These are phyloP conservation scores for Heliornis fulica DNA, from an alignment of 2,113 vertebrate species.

Conservation along the genomic window DNA sequence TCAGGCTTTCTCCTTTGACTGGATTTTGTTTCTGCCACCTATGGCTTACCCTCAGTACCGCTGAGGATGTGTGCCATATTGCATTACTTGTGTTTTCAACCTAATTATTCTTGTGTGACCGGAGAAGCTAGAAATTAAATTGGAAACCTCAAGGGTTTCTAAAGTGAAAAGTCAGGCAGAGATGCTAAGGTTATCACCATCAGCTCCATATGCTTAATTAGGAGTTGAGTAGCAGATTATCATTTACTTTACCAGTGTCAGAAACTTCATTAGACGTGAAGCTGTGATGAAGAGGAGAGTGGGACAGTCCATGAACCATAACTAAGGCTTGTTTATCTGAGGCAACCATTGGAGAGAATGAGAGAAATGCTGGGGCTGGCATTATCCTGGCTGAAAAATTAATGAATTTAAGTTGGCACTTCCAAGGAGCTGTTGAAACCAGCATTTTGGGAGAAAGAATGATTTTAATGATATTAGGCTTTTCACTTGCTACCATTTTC, in stretches of 20 bases:
- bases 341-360: neutral
- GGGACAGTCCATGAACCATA: slow-evolving; percentile 15
- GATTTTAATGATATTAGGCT: neutral
- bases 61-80: neutral
- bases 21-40: neutral
- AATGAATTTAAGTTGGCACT: neutral
- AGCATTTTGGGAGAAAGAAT: neutral
- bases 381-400: neutral
- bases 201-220: slow-evolving; percentile 36
- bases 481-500: neutral
- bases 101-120: neutral
- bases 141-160: slow-evolving; percentile 26
- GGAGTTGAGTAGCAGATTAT: slow-evolving; percentile 43
- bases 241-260: neutral
- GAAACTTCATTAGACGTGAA: slow-evolving; percentile 47
- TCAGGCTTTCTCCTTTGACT: neutral
- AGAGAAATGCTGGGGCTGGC: neutral
- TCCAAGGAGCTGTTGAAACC: neutral
- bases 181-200: slow-evolving; percentile 23
- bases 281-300: neutral
- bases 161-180: slow-evolving; percentile 17
- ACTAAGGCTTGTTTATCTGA: slow-evolving; percentile 29
- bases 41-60: neutral
- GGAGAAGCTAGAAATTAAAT: slow-evolving; percentile 35
- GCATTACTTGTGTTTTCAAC: neutral